These are phyloP conservation scores for Brachypterus glaber DNA, from an alignment of 2,888 invertebrate genomes.

Conservation along the genomic window DNA sequence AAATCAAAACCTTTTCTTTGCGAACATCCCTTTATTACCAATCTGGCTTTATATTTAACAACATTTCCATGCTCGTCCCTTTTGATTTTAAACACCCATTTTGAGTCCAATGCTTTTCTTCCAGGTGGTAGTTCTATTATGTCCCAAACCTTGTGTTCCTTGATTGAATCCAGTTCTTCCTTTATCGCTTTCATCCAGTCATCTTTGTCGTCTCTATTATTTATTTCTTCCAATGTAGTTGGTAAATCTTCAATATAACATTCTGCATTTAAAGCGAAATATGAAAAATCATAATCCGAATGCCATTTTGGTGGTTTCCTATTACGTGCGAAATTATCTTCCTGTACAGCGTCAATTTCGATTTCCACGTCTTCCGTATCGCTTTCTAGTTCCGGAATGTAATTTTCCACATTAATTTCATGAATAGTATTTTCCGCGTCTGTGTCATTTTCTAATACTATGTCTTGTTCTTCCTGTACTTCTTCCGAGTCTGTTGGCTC, in stretches of 20 bases:
- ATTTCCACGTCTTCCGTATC: too few species aligned
- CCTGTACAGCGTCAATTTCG: too few species aligned
- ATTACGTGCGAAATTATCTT: too few species aligned
- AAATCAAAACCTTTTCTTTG: conserved; percentile 14
- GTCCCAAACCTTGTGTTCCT: conserved; percentile 20
- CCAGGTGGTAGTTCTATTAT: conserved; percentile 13
- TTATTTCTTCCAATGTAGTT: conserved; percentile 10
- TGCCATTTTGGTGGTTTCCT: too few species aligned
- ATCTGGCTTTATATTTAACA: conserved; percentile 22
- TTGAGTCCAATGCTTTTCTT: conserved; percentile 16
- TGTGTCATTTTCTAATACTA: too few species aligned
- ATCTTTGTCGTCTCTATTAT: conserved; percentile 1
- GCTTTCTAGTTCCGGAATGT: too few species aligned
- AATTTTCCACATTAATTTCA: too few species aligned
- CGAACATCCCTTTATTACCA: conserved; percentile 24
- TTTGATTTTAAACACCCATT: conserved; percentile 23
- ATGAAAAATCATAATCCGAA: too few species aligned
- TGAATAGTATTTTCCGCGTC: too few species aligned
- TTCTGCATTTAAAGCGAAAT: too few species aligned
- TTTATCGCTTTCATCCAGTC: conserved; percentile 18
- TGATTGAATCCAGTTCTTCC: conserved; percentile 20
- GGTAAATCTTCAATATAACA: conserved; percentile 15
- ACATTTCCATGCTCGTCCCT: conserved; percentile 15
- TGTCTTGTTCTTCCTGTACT: too few species aligned
- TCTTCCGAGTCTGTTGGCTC: too few species aligned